Percentiles rank a stretch among this genome's conserved stretches.
phyloP scores from a whole-genome alignment of 1,140 invertebrate genomes.

The Eubasilissa regina region DNA sequence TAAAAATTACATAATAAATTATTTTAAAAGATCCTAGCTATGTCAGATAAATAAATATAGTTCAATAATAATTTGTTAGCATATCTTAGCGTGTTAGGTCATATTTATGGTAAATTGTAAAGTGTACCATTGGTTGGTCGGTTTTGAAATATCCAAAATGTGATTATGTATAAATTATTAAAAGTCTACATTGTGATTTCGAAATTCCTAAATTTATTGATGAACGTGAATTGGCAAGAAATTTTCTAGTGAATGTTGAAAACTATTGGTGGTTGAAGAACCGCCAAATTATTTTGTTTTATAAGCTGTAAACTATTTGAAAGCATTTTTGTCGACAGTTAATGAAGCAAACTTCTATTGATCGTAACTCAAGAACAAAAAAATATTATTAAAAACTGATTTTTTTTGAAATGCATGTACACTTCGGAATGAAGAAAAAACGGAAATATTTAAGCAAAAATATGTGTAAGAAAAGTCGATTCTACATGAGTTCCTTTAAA shows the following conservation, averaged over 20 bases:
- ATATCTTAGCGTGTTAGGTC: conserved; percentile 24
- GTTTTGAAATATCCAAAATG: conserved; percentile 31
- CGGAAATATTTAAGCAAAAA: conserved; percentile 16
- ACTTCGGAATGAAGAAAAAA: neutral
- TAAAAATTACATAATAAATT: no score
- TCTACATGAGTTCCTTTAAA: conserved; percentile 59
- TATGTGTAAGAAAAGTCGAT: conserved; percentile 49
- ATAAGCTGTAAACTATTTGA: neutral
- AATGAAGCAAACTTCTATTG: neutral
- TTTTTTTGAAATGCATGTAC: no score
- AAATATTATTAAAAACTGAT: no score
- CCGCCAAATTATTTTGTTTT: neutral
- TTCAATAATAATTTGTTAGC: conserved; percentile 26
- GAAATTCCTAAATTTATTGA: conserved; percentile 25
- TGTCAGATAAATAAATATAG: conserved; percentile 8
- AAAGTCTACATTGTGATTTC: conserved; percentile 25
- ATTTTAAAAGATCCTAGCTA: neutral
- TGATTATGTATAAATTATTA: conserved; percentile 17
- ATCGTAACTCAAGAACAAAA: no score
- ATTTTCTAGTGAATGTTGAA: conserved; percentile 5
- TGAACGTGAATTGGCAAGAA: conserved; percentile 6
- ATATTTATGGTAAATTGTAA: neutral
- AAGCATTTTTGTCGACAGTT: neutral
- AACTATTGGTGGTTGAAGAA: no score
- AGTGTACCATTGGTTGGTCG: conserved; percentile 7